Evolutionary conservation across 2,113 vertebrate species (phyloP).

Genomic region (Meriones unguiculatus): DNA sequence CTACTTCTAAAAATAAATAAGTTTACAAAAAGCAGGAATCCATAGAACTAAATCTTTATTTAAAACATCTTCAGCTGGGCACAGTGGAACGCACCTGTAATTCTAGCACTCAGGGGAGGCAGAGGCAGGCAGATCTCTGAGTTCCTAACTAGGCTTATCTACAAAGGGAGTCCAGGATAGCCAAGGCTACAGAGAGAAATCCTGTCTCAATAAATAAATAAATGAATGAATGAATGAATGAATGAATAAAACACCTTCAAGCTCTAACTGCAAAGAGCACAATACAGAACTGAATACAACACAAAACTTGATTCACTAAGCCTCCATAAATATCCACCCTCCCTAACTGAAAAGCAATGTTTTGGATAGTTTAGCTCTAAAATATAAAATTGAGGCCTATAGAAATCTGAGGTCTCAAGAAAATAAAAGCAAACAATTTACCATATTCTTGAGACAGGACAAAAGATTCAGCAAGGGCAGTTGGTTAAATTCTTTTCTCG

Average conservation of each 20-base stretch:
- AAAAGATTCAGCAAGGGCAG: slow-evolving; percentile 69
- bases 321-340: slow-evolving; percentile 2
- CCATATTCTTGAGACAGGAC: slow-evolving; percentile 68
- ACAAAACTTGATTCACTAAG: neutral
- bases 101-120: no score
- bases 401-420: slow-evolving; percentile 62
- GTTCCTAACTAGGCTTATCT: no score
- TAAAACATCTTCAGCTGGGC: slow-evolving; percentile 5
- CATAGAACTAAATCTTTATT: neutral
- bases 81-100: no score
- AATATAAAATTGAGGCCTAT: slow-evolving; percentile 37
- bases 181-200: no score
- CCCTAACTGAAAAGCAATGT: slow-evolving; percentile 37
- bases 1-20: neutral
- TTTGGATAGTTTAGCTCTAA: slow-evolving; percentile 43
- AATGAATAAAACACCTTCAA: neutral
- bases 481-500: slow-evolving; percentile 69
- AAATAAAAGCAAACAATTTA: slow-evolving; percentile 70
- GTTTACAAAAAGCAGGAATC: neutral
- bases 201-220: no score
- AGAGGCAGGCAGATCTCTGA: no score
- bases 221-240: no score
- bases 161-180: no score
- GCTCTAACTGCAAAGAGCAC: slow-evolving; percentile 14
- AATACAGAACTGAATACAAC: neutral